A percentile compares a stretch with the other conserved stretches of the same genome.
Evolutionary conservation across 2,797 vertebrate species (phyloP).

Genomic region (Eurystomus glaucurus): DNA sequence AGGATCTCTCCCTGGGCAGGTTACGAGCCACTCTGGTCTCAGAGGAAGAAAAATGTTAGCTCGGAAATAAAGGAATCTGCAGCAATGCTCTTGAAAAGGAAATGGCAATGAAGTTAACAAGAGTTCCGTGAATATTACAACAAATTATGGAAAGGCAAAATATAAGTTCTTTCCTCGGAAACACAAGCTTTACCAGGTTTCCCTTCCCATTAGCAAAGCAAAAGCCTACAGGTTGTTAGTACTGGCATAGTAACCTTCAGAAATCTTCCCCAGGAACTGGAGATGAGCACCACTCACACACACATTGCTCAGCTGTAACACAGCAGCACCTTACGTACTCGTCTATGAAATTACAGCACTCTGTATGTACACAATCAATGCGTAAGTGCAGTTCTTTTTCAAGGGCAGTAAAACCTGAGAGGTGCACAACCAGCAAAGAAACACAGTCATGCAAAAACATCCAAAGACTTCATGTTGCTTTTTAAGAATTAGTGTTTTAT

Average conservation of each 20-base stretch:
- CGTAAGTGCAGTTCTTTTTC: not conserved
- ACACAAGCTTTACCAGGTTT: conserved; percentile 68
- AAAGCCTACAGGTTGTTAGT: not conserved
- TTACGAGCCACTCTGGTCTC: not conserved
- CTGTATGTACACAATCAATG: conserved; percentile 44
- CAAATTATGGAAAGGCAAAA: not conserved
- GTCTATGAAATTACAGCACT: conserved; percentile 12
- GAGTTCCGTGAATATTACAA: not conserved
- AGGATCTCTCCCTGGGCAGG: not conserved
- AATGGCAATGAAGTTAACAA: not conserved
- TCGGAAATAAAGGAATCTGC: not conserved
- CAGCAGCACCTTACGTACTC: conserved; percentile 43
- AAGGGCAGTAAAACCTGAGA: conserved; percentile 35
- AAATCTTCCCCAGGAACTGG: conserved; percentile 43
- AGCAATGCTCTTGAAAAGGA: not conserved
- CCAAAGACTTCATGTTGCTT: conserved; percentile 2
- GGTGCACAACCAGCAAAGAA: not conserved
- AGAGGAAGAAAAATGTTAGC: not conserved
- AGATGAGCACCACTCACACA: conserved; percentile 4
- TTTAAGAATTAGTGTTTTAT: conserved; percentile 51
- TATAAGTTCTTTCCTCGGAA: not conserved
- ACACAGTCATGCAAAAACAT: conserved; percentile 2
- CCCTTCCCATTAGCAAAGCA: conserved; percentile 10
- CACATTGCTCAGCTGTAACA: not conserved
- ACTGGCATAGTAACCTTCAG: conserved; percentile 48